A percentile compares a stretch with the other conserved stretches of the same genome.
These are phyloP conservation scores for Palythoa heliodiscus DNA, from an alignment of 92 coral and sea anemone genomes.

Conservation along the genomic window DNA sequence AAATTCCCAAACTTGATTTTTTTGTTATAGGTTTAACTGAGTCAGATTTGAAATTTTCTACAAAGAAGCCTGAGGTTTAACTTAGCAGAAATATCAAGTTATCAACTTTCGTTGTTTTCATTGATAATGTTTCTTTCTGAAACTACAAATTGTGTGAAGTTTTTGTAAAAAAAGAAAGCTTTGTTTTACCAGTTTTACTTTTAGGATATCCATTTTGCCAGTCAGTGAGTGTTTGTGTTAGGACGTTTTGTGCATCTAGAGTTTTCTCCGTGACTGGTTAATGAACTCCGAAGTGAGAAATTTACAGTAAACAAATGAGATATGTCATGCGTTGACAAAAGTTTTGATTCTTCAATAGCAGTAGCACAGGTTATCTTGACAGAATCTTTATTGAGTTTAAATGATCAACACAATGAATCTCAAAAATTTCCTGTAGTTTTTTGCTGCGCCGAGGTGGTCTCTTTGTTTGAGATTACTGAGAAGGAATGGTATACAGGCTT, in stretches of 20 bases:
- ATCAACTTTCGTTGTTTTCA: no score
- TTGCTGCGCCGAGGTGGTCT: not conserved
- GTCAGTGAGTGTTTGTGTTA: not conserved
- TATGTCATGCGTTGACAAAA: not conserved
- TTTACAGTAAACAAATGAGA: not conserved
- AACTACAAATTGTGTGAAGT: no score
- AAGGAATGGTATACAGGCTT: not conserved
- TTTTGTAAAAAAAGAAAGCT: not conserved
- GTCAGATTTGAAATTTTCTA: no score
- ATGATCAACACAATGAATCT: not conserved
- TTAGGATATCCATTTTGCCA: not conserved
- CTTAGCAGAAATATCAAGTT: no score
- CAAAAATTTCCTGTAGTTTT: not conserved
- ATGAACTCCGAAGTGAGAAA: not conserved
- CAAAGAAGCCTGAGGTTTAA: no score
- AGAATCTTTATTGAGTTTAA: not conserved
- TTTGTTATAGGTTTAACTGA: no score
- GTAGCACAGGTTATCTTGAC: slow-evolving; percentile 9
- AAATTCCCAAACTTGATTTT: no score
- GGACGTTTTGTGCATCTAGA: not conserved
- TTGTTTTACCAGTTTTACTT: not conserved
- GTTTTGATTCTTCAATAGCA: not conserved
- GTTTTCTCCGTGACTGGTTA: not conserved
- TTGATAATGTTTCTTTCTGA: no score
- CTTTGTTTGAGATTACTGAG: not conserved